phyloP scores from a whole-genome alignment of 2,797 vertebrate species.

The Semotilus atromaculatus region DNA sequence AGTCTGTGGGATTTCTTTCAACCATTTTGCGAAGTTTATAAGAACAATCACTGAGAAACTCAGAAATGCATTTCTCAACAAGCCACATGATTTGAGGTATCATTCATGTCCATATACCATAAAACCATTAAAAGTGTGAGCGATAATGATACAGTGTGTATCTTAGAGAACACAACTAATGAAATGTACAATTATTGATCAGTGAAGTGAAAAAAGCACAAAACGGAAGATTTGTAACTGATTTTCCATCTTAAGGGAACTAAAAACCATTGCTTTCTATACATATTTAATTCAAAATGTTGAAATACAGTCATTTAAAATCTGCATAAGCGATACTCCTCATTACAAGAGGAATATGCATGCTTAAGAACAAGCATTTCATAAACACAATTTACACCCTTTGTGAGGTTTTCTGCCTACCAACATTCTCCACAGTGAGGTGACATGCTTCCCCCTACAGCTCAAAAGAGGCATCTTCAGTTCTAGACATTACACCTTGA shows the following conservation, averaged over 20 bases:
- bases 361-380: not conserved
- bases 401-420: not conserved
- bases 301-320: not conserved
- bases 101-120: not conserved
- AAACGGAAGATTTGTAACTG: not conserved
- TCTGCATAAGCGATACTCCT: not conserved
- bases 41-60: not conserved
- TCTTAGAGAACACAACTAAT: not conserved
- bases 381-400: slow-evolving; percentile 5
- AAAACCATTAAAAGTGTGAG: not conserved
- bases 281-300: not conserved
- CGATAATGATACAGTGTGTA: not conserved
- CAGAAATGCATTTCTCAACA: not conserved
- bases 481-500: slow-evolving; percentile 35
- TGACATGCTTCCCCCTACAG: slow-evolving; percentile 80
- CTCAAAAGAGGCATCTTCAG: slow-evolving; percentile 62
- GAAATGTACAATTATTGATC: not conserved
- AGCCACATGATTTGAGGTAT: not conserved
- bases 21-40: not conserved
- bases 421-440: slow-evolving; percentile 58
- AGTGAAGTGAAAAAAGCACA: not conserved
- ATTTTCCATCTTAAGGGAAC: slow-evolving; percentile 8
- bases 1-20: not conserved
- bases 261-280: not conserved
- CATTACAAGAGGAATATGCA: not conserved